These are phyloP conservation scores for Lampris incognitus DNA, from an alignment of 2,113 vertebrate species.

Conservation along the genomic window DNA sequence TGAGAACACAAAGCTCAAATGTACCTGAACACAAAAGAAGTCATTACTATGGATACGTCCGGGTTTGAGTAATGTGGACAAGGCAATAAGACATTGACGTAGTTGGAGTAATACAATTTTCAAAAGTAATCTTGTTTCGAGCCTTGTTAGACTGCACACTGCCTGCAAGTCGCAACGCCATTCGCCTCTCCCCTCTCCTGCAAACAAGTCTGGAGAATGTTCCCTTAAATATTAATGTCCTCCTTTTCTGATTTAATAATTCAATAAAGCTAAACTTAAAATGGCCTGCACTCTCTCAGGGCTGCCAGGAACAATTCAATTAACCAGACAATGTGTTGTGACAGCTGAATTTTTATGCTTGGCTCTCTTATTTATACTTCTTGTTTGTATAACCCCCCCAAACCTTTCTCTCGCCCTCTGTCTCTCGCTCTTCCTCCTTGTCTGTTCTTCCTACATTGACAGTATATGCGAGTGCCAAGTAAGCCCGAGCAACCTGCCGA, in stretches of 20 bases:
- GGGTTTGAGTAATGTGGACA: conserved; percentile 46
- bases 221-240: conserved; percentile 60
- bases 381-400: conserved; percentile 40
- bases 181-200: conserved; percentile 11
- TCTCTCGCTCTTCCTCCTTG: conserved; percentile 18
- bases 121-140: conserved; percentile 59
- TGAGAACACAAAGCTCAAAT: conserved; percentile 60
- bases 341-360: conserved; percentile 66
- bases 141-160: conserved; percentile 40
- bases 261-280: conserved; percentile 66
- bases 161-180: conserved; percentile 15
- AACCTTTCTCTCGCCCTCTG: conserved; percentile 20
- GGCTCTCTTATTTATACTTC: conserved; percentile 47
- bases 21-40: conserved; percentile 54
- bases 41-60: conserved; percentile 33
- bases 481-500: conserved; percentile 60
- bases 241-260: conserved; percentile 69
- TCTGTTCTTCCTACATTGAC: conserved; percentile 46
- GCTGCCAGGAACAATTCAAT: conserved; percentile 69
- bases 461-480: conserved; percentile 35
- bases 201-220: conserved; percentile 42
- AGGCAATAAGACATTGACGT: conserved; percentile 26
- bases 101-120: conserved; percentile 46
- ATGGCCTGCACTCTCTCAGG: conserved; percentile 54
- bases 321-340: conserved; percentile 45